These are phyloP conservation scores for Thecophora atra DNA, from an alignment of 2,888 invertebrate genomes.

Conservation along the genomic window DNA sequence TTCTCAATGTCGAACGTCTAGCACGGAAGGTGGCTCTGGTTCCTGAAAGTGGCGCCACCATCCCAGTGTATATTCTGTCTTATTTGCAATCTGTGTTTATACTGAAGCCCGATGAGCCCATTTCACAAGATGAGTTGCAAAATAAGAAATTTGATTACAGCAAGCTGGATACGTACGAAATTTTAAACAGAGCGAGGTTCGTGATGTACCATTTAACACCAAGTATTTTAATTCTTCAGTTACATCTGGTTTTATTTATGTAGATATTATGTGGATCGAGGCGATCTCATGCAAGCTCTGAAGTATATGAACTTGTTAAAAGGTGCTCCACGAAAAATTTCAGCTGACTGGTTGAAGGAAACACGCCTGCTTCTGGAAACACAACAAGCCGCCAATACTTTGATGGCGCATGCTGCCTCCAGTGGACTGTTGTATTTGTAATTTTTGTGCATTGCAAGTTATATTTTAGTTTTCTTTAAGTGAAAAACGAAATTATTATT, in stretches of 20 bases:
- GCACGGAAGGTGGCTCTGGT: slow-evolving; percentile 87
- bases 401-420: slow-evolving; percentile 89
- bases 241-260: neutral
- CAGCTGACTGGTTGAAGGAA: slow-evolving; percentile 87
- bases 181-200: slow-evolving; percentile 89
- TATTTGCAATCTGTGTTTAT: slow-evolving; percentile 89
- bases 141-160: slow-evolving; percentile 78
- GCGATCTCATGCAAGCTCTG: slow-evolving; percentile 86
- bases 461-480: too few relatives aligned
- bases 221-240: neutral
- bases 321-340: slow-evolving; percentile 88
- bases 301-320: slow-evolving; percentile 86
- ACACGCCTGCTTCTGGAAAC: slow-evolving; percentile 85
- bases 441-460: slow-evolving; percentile 44
- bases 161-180: slow-evolving; percentile 84
- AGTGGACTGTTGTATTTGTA: slow-evolving; percentile 67
- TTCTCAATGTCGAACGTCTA: slow-evolving; percentile 81
- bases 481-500: too few relatives aligned
- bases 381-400: slow-evolving; percentile 87
- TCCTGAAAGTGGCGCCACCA: slow-evolving; percentile 85
- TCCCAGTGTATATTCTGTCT: slow-evolving; percentile 85
- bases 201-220: too few relatives aligned
- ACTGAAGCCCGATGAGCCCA: slow-evolving; percentile 74
- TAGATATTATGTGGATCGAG: slow-evolving; percentile 87
- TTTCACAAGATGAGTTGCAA: slow-evolving; percentile 77